Base-by-base conservation (phyloP, 1,140 invertebrate genomes). In the Drosophila repletoides region DNA sequence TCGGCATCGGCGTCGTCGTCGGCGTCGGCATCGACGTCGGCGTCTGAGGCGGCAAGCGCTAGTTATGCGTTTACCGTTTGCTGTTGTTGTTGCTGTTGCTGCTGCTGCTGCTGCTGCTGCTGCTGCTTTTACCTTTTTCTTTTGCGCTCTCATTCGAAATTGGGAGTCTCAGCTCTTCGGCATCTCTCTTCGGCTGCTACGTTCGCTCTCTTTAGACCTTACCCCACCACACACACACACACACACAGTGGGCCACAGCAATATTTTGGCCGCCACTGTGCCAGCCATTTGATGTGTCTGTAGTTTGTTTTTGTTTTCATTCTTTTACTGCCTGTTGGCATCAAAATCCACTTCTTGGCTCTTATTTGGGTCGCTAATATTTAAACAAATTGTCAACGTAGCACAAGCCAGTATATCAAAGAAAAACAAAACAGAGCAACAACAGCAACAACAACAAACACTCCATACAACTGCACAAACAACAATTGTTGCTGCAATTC, bases 91-190 rank as follows among this genome's bases (percentile, higher is more conserved):
- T 67, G 26, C 26, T 69, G 58, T 55, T 72, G 28, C 10, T 29
- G 31, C 19, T 43, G n/a, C n/a, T 31, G 38, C 38, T n/a, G n/a
- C n/a, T n/a, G n/a, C n/a, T n/a, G n/a, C 38, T 26, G 45, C 41
- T 36, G 49, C 67, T 86, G 80, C 79, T 86, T 84, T 84, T 84
- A 86, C 80, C 79, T 63, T 79, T 86, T 84, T 84, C 79, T 84
- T 84, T 60, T 49, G 64, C 58, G 38, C 61, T 49, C 70, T 56
- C 68, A 51, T 74, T 80, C 53, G 52, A 65, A n/a, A n/a, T 28
- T 17, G 46, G 6, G 22, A 17, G 2, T n/a, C n/a, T n/a, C 28
- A 58, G 17, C 22, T 9, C 17, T 12, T 24, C 53, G 48, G n/a
- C n/a, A n/a, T n/a, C n/a, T 43, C 76, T 80, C 76, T 75, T 65